These are phyloP conservation scores for Scaptomyza flava DNA, from an alignment of 2,888 invertebrate species.

Conservation along the genomic window DNA sequence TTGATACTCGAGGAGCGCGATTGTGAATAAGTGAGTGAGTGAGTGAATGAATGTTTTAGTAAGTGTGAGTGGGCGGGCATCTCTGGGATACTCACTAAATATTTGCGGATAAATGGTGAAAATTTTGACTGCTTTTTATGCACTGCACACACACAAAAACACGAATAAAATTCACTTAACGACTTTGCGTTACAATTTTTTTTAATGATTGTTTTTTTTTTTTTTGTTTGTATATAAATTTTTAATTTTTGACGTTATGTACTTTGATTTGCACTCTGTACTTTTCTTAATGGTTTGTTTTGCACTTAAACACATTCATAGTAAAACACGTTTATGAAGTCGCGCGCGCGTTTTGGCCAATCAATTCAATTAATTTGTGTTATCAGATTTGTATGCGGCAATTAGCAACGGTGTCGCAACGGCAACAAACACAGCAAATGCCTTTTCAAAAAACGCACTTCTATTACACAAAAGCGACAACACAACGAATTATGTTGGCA, in stretches of 20 bases:
- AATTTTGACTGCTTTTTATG: conserved; percentile 77
- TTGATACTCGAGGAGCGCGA: conserved; percentile 39
- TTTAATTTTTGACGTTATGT: conserved; percentile 18
- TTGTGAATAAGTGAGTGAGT: conserved; percentile 13
- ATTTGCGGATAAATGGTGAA: conserved; percentile 83
- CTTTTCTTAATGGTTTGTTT: conserved; percentile 59
- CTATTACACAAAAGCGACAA: conserved; percentile 34
- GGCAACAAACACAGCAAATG: conserved; percentile 28
- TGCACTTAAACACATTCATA: conserved; percentile 33
- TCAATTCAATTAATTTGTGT: conserved; percentile 53
- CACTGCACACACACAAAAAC: conserved; percentile 55
- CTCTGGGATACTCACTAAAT: conserved; percentile 81
- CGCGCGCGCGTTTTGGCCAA: conserved; percentile 33
- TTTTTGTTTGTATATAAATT: conserved; percentile 5
- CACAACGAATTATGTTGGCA: conserved; percentile 25
- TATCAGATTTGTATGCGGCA: conserved; percentile 48
- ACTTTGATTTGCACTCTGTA: conserved; percentile 15
- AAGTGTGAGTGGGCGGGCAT: conserved; percentile 54
- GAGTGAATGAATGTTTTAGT: conserved; percentile 3
- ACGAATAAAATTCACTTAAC: conserved; percentile 36
- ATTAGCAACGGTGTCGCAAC: conserved; percentile 26
- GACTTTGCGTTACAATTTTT: neutral
- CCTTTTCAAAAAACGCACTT: conserved; percentile 12
- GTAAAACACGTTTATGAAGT: neutral
- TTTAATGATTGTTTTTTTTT: neutral